These are phyloP conservation scores for Sphenopsis melanotis DNA, from an alignment of 2,797 vertebrate species.

Conservation along the genomic window DNA sequence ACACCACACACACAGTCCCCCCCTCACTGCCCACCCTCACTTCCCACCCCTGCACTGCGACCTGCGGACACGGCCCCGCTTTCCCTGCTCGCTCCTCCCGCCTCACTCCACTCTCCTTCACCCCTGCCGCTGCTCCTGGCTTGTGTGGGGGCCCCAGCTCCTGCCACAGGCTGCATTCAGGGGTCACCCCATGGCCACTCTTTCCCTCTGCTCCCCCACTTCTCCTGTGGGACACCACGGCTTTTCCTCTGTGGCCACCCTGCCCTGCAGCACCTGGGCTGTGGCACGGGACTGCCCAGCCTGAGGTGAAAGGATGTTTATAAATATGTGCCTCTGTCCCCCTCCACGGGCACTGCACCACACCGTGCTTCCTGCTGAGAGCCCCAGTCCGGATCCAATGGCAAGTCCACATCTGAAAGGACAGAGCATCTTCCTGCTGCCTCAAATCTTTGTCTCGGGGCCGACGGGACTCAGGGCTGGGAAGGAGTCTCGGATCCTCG, in stretches of 20 bases:
- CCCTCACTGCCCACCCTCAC: neutral
- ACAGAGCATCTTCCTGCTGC: neutral
- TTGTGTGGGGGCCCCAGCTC: neutral
- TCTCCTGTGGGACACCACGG: accelerated
- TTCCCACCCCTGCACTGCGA: accelerated
- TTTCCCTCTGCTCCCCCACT: neutral
- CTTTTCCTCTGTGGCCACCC: neutral
- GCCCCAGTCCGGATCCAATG: neutral
- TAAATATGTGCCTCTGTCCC: neutral
- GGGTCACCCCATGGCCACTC: neutral
- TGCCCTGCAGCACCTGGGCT: accelerated
- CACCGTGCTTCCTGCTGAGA: neutral
- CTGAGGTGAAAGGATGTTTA: accelerated
- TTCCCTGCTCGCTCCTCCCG: accelerated
- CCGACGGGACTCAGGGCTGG: conserved; percentile 68
- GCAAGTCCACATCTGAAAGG: neutral
- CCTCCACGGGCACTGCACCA: neutral
- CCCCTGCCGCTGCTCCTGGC: neutral
- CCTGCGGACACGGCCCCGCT: accelerated
- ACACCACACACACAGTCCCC: neutral
- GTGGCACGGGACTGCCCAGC: neutral
- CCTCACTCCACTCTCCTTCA: neutral
- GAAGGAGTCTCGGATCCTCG: conserved; percentile 85
- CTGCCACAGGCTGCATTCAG: neutral
- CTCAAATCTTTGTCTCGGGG: conserved; percentile 81